These are phyloP conservation scores for Halictus rubicundus DNA, from an alignment of 1,140 invertebrate genomes.

Conservation along the genomic window DNA sequence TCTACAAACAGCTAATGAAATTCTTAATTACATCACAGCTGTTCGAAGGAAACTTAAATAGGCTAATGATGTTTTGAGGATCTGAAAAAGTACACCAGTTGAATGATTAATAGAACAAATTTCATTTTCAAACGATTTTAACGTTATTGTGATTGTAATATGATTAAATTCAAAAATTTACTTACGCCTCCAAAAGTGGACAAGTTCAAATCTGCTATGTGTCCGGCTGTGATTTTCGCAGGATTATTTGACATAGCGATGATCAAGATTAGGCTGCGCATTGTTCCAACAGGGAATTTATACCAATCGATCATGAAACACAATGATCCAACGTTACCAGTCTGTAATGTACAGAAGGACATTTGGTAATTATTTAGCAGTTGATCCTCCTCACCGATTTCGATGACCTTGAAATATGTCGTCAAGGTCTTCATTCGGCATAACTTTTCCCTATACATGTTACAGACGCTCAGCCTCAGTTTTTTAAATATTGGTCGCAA, in stretches of 20 bases:
- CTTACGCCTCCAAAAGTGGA: conserved; percentile 59
- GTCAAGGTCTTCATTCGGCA: too few relatives aligned
- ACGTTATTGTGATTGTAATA: background rate
- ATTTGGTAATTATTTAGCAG: too few relatives aligned
- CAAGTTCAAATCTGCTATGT: conserved; percentile 56
- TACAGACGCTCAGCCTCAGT: too few relatives aligned
- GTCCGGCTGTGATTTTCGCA: conserved; percentile 55
- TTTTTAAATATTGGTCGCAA: too few relatives aligned
- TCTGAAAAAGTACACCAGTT: conserved; percentile 16
- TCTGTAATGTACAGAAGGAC: conserved; percentile 46
- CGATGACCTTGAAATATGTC: too few relatives aligned
- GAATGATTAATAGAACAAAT: too few relatives aligned
- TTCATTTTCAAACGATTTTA: too few relatives aligned
- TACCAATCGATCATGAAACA: conserved; percentile 66
- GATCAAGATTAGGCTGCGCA: conserved; percentile 53
- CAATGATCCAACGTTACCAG: conserved; percentile 49
- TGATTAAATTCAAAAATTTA: background rate
- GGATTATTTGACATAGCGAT: conserved; percentile 54
- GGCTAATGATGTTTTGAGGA: conserved; percentile 55
- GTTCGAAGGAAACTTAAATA: conserved; percentile 54
- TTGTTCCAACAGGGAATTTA: conserved; percentile 45
- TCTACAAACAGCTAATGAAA: background rate
- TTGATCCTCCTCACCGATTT: too few relatives aligned
- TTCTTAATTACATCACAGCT: conserved; percentile 9
- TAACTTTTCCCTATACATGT: too few relatives aligned